Evolutionary conservation across 2,113 vertebrate species (phyloP).

Genomic region (Strix aluco): DNA sequence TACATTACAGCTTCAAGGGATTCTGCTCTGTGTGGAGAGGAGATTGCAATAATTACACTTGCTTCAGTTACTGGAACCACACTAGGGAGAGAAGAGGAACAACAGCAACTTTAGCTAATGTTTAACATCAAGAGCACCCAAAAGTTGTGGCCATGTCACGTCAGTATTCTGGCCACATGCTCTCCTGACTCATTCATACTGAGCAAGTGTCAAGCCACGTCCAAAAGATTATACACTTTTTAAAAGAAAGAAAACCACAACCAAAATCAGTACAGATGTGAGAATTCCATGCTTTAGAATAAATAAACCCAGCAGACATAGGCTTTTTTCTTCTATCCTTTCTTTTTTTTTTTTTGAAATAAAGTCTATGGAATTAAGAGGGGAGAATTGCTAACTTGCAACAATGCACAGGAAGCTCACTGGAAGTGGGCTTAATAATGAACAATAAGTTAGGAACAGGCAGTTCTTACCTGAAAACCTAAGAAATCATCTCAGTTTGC

Average conservation of each 20-base stretch:
- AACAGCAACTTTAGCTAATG: slow-evolving; percentile 12
- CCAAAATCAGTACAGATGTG: slow-evolving; percentile 29
- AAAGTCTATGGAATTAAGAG: neutral
- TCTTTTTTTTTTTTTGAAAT: neutral
- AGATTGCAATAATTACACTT: slow-evolving; percentile 88
- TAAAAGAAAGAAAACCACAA: slow-evolving; percentile 40
- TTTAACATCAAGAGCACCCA: slow-evolving; percentile 6
- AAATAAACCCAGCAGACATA: slow-evolving; percentile 16
- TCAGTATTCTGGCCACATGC: neutral
- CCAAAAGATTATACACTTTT: slow-evolving; percentile 35
- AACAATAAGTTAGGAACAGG: neutral
- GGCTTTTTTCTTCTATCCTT: neutral
- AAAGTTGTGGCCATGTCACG: slow-evolving; percentile 16
- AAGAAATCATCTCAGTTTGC: neutral
- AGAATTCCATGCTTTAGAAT: slow-evolving; percentile 13
- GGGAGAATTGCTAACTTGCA: neutral
- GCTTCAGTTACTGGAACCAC: slow-evolving; percentile 89
- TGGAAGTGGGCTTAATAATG: neutral
- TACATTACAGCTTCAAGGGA: slow-evolving; percentile 85
- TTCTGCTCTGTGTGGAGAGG: slow-evolving; percentile 87
- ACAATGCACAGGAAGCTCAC: neutral
- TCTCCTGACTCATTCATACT: slow-evolving; percentile 38
- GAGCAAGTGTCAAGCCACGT: slow-evolving; percentile 42
- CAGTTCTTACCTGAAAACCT: neutral
- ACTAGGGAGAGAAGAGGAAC: slow-evolving; percentile 60